Evolutionary conservation across 2,113 vertebrate species (phyloP).

Genomic region (Hepsetus odoe): DNA sequence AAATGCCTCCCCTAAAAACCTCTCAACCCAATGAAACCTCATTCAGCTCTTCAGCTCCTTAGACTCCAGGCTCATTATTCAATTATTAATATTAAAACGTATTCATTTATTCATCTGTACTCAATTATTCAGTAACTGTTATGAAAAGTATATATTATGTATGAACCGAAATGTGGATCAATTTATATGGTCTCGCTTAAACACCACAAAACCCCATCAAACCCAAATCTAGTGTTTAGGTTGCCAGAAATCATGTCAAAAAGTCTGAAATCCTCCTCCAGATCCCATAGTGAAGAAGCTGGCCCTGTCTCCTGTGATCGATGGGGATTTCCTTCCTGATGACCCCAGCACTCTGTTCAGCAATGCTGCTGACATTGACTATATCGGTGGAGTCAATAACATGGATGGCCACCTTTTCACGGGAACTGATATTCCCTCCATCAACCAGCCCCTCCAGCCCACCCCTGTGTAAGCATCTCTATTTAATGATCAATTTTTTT

Average conservation of each 20-base stretch:
- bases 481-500: background rate
- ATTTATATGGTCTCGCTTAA: too few species aligned
- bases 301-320: constrained; percentile 77
- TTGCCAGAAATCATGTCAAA: background rate
- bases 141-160: too few species aligned
- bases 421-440: constrained; percentile 74
- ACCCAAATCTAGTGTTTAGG: background rate
- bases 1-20: too few species aligned
- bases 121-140: too few species aligned
- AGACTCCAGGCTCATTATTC: too few species aligned
- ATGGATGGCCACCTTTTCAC: constrained; percentile 91
- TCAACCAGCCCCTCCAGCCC: constrained; percentile 71
- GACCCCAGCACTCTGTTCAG: constrained; percentile 78
- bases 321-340: constrained; percentile 90
- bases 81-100: too few species aligned
- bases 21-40: too few species aligned
- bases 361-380: constrained; percentile 85
- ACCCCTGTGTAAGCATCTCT: constrained; percentile 73
- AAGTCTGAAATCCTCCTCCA: constrained; percentile 57
- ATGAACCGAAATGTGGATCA: too few species aligned
- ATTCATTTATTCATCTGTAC: too few species aligned
- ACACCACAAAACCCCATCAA: background rate
- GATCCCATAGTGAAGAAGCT: constrained; percentile 80
- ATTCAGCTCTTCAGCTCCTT: too few species aligned
- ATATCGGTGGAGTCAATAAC: constrained; percentile 84